Evolutionary conservation across 2,888 invertebrate genomes (phyloP).

Genomic region (Conomelus anceps): DNA sequence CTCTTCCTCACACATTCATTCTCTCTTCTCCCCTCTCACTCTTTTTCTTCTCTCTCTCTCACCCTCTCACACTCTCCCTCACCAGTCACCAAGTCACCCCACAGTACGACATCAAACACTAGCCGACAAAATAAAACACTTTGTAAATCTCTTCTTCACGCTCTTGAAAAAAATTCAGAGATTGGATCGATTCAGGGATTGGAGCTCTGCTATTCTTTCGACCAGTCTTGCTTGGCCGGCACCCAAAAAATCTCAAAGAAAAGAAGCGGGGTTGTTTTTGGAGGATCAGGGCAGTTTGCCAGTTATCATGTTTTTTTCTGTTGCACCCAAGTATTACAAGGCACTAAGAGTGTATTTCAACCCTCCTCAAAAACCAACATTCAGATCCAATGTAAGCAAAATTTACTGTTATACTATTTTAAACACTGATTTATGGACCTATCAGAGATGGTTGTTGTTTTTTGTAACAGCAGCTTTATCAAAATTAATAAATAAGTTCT

Average conservation of each 20-base stretch:
- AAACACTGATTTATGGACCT: background rate
- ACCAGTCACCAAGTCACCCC: background rate
- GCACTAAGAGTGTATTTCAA: background rate
- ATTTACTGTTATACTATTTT: background rate
- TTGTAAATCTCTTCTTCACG: background rate
- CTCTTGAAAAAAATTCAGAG: background rate
- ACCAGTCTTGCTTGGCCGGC: background rate
- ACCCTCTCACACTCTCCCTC: background rate
- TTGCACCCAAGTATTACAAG: background rate
- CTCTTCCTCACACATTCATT: background rate
- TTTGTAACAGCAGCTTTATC: background rate
- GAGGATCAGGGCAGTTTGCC: background rate
- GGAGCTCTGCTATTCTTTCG: background rate
- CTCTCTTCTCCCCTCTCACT: background rate
- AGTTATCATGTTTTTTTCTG: background rate
- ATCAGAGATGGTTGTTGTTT: background rate
- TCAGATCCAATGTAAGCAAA: background rate
- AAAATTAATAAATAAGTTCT: too few relatives aligned
- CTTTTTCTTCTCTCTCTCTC: too few relatives aligned
- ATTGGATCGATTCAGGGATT: background rate
- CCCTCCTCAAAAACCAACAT: background rate
- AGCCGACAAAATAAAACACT: background rate
- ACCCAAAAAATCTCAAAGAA: background rate
- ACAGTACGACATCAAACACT: background rate
- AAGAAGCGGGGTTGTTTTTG: background rate